A percentile compares a stretch with the other conserved stretches of the same genome.
Conservation (phyloP, 2,113 vertebrate species). For the Crotophaga sulcirostris region DNA sequence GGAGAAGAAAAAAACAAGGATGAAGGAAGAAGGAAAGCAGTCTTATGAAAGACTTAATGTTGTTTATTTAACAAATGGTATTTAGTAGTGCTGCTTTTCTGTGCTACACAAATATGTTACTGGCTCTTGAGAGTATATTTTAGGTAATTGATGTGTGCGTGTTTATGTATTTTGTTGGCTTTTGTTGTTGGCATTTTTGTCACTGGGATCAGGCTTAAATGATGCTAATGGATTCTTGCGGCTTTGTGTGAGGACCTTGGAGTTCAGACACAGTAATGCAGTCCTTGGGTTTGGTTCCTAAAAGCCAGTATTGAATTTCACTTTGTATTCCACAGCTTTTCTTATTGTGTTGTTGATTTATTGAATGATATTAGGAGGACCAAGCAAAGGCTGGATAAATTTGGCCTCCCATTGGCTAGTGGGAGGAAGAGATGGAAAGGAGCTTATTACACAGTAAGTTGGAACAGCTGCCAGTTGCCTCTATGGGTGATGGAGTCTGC, state of each 20-base stretch:
- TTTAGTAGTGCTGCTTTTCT: not conserved
- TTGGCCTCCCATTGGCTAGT: not conserved
- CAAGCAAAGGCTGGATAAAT: not conserved
- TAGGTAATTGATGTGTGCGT: not conserved
- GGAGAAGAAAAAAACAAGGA: not conserved
- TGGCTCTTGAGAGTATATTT: not conserved
- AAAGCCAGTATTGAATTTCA: slow-evolving; percentile 24
- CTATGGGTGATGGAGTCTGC: not conserved
- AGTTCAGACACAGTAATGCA: not conserved
- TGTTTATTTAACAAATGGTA: not conserved
- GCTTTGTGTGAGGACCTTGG: not conserved
- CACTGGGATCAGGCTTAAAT: not conserved
- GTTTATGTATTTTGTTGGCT: not conserved
- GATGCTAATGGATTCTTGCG: not conserved
- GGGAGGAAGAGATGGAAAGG: not conserved
- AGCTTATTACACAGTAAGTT: not conserved
- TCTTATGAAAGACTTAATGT: not conserved
- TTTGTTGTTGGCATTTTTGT: not conserved
- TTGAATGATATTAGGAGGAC: not conserved
- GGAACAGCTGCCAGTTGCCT: not conserved
- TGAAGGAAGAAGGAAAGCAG: not conserved
- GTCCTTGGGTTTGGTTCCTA: not conserved
- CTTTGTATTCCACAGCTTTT: slow-evolving; percentile 3
- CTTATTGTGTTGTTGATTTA: not conserved
- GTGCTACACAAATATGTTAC: not conserved